A percentile compares a stretch with the other conserved stretches of the same genome.
phyloP scores from a whole-genome alignment of 2,113 vertebrate genomes.

The Pycnonotus jocosus region DNA sequence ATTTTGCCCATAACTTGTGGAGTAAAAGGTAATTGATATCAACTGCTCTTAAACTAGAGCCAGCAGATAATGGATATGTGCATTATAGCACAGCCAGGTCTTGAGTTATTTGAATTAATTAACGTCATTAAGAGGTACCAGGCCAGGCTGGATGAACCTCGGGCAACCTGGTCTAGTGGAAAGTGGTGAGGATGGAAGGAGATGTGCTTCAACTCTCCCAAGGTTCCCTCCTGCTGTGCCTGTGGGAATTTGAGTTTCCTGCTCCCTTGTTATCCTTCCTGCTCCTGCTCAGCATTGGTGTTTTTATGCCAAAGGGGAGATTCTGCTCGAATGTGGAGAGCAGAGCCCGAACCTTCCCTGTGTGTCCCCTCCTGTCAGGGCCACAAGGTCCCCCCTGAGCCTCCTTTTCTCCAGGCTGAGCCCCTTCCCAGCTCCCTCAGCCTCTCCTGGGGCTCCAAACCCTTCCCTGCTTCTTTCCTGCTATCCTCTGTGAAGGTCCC shows the following conservation, averaged over 20 bases:
- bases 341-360: rapidly evolving
- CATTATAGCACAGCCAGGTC: neutral
- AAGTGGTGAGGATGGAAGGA: neutral
- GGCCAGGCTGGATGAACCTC: neutral
- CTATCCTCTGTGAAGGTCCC: neutral
- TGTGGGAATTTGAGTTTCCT: neutral
- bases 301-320: neutral
- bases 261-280: neutral
- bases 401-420: neutral
- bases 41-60: neutral
- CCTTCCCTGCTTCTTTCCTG: neutral
- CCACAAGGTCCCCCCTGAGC: neutral
- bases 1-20: neutral
- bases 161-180: neutral
- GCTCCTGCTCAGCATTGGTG: neutral
- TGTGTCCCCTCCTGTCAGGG: neutral
- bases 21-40: neutral
- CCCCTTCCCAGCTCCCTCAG: neutral
- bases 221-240: neutral
- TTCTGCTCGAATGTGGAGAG: neutral
- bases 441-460: neutral
- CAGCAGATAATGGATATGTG: neutral
- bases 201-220: neutral
- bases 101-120: neutral
- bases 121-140: rapidly evolving